These are phyloP conservation scores for Sylvietta virens DNA, from an alignment of 2,113 vertebrate species.

Conservation along the genomic window DNA sequence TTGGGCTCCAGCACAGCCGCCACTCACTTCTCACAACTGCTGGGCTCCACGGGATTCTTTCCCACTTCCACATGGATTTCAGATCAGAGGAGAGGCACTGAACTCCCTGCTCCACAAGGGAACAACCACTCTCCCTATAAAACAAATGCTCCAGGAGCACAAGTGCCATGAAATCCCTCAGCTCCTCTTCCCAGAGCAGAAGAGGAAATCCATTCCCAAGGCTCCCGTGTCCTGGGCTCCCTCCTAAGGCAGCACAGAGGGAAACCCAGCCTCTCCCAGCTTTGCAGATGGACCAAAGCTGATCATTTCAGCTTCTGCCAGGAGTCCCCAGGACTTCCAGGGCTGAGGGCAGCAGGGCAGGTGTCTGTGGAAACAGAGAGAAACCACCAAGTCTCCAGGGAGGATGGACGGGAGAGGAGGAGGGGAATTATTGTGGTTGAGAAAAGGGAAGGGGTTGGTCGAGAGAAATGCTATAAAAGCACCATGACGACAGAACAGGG, in stretches of 20 bases:
- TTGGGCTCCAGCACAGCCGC: not conserved
- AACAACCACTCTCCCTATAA: not conserved
- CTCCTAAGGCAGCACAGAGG: not conserved
- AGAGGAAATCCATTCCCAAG: not conserved
- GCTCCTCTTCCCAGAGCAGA: not conserved
- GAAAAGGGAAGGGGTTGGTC: conserved; percentile 47
- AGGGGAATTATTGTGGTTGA: conserved; percentile 16
- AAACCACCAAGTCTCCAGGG: conserved; percentile 2
- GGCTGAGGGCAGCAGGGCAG: not conserved
- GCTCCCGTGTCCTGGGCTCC: not conserved
- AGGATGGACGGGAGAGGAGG: conserved; percentile 8
- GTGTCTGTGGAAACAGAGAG: conserved; percentile 29
- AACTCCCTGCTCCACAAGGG: not conserved
- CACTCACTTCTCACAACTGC: not conserved
- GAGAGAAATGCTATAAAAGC: conserved; percentile 55
- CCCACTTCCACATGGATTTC: not conserved
- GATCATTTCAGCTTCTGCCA: not conserved
- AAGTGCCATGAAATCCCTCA: not conserved
- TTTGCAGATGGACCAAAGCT: not conserved
- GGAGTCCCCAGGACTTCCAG: not conserved
- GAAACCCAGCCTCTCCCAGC: not conserved
- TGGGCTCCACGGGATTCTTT: not conserved
- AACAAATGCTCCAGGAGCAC: not conserved
- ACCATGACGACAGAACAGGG: conserved; percentile 61
- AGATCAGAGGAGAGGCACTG: not conserved